Evolutionary conservation across 1,140 invertebrate genomes (phyloP).

Genomic region (Penaeus indicus): DNA sequence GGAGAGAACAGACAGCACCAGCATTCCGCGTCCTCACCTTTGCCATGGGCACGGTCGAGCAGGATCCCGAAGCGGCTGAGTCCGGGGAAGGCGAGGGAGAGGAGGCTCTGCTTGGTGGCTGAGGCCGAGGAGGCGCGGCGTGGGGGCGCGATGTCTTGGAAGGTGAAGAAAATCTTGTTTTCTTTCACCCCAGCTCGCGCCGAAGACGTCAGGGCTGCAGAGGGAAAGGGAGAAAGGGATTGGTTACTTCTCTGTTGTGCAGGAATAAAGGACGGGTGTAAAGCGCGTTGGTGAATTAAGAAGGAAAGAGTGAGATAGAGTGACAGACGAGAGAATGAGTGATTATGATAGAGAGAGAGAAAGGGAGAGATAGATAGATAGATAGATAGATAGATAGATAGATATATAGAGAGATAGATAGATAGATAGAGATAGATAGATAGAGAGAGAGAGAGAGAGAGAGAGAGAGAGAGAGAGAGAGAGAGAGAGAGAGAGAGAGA

Average conservation of each 20-base stretch:
- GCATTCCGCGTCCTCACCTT: constrained; percentile 7
- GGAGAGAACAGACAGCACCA: no score
- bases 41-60: constrained; percentile 27
- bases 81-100: constrained; percentile 49
- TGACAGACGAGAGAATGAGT: constrained; percentile 15
- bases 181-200: constrained; percentile 9
- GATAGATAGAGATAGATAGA: background rate
- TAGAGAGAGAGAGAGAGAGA: background rate
- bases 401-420: no score
- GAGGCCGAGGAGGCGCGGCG: background rate
- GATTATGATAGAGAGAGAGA: background rate
- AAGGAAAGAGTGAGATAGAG: background rate
- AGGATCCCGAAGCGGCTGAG: constrained; percentile 33
- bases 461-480: background rate
- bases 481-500: no score
- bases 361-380: background rate
- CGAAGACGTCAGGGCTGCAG: constrained; percentile 41
- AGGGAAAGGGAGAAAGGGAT: background rate
- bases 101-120: constrained; percentile 6
- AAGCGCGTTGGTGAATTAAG: background rate
- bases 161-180: constrained; percentile 37
- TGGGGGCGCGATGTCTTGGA: constrained; percentile 10
- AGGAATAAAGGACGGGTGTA: no score
- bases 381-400: no score
- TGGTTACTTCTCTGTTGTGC: background rate